A percentile compares a stretch with the other conserved stretches of the same genome.
Evolutionary conservation across 2,888 invertebrate genomes (phyloP).

Genomic region (Mycalesis mineus): DNA sequence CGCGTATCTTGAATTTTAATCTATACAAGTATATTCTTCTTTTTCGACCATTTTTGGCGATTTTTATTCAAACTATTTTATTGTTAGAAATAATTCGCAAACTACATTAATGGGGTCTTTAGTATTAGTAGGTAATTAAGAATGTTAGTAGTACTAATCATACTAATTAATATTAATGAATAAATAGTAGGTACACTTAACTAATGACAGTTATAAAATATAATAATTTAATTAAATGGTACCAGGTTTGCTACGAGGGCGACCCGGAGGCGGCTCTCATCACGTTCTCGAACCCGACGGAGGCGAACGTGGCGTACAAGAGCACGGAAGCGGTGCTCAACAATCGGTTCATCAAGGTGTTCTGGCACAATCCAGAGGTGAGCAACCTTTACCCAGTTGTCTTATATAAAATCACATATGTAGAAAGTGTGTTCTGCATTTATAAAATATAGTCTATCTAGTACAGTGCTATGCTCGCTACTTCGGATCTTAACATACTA

Average conservation of each 20-base stretch:
- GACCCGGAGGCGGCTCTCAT: constrained; percentile 96
- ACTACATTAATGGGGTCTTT: not conserved
- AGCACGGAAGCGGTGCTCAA: constrained; percentile 98
- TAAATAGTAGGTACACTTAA: not conserved
- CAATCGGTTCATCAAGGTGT: constrained; percentile 98
- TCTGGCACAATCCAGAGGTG: constrained; percentile 89
- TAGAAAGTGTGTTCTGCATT: too few species aligned
- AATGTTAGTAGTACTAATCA: too few species aligned
- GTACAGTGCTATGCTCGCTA: too few species aligned
- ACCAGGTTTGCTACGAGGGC: constrained; percentile 84
- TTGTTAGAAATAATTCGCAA: too few species aligned
- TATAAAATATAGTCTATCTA: too few species aligned
- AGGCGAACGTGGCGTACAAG: constrained; percentile 96
- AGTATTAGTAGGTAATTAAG: too few species aligned
- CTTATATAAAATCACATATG: too few species aligned
- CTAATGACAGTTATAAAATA: not conserved
- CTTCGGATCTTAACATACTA: too few species aligned
- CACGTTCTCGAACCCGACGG: constrained; percentile 92
- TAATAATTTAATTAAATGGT: not conserved
- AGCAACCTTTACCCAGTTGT: constrained; percentile 19
- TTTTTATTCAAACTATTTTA: too few species aligned
- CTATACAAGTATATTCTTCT: too few species aligned
- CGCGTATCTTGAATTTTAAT: too few species aligned
- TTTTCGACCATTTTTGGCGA: too few species aligned
- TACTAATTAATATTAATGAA: not conserved